phyloP scores from a whole-genome alignment of 2,888 invertebrate genomes.

The Rhogogaster chlorosoma region DNA sequence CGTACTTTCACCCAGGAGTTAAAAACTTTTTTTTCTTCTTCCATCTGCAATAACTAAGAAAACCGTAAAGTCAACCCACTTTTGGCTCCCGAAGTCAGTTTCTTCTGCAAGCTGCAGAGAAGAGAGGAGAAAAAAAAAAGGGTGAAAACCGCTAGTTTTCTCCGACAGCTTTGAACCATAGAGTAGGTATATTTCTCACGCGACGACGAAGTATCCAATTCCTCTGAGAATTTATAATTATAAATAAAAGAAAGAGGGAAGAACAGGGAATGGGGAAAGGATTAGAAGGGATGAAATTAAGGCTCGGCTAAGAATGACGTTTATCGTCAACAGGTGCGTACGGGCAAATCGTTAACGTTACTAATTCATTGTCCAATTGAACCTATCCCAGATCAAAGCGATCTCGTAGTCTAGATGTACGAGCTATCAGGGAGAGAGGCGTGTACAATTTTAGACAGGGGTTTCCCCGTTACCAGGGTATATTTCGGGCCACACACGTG shows the following conservation, averaged over 20 bases:
- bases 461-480: constrained; percentile 11
- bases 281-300: neutral
- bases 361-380: constrained; percentile 29
- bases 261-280: neutral
- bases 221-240: constrained; percentile 5
- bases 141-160: neutral
- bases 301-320: constrained; percentile 16
- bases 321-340: constrained; percentile 34
- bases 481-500: constrained; percentile 59
- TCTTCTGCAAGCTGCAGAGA: neutral
- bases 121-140: too few relatives aligned
- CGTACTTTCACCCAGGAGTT: constrained; percentile 38
- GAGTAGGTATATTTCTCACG: neutral
- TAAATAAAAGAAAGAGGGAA: neutral
- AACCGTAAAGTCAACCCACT: constrained; percentile 51
- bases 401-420: neutral
- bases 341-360: constrained; percentile 6
- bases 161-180: neutral
- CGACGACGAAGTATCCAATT: constrained; percentile 2
- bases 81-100: constrained; percentile 37
- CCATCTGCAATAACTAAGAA: neutral
- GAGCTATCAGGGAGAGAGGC: constrained; percentile 1
- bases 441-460: constrained; percentile 36
- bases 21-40: neutral
- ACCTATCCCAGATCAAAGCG: constrained; percentile 20